Evolutionary conservation across 2,113 vertebrate genomes (phyloP).

Genomic region (Vidua macroura): DNA sequence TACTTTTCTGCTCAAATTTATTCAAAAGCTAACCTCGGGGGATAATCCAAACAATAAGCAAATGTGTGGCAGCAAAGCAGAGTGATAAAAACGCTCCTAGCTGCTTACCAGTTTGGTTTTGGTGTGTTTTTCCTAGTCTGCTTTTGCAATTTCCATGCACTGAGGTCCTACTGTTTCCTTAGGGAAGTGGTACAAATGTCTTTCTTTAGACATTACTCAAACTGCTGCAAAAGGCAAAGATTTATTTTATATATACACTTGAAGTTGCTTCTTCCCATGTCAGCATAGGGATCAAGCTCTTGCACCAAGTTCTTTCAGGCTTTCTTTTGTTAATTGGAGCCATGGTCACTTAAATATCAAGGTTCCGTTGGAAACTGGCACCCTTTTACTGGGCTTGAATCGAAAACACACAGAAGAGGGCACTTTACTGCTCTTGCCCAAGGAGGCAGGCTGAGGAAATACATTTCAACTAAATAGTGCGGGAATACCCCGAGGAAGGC

Average conservation of each 20-base stretch:
- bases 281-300: fast-evolving
- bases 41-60: not conserved
- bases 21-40: not conserved
- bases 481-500: not conserved
- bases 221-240: not conserved
- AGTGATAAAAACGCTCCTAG: not conserved
- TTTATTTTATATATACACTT: fast-evolving
- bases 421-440: not conserved
- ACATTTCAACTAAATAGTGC: not conserved
- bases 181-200: not conserved
- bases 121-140: not conserved
- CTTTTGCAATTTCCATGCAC: not conserved
- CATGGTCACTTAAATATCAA: not conserved
- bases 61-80: not conserved
- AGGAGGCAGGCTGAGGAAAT: not conserved
- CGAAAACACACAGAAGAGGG: not conserved
- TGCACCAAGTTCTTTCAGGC: not conserved
- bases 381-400: not conserved
- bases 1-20: not conserved
- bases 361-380: not conserved
- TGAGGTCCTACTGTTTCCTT: not conserved
- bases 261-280: not conserved
- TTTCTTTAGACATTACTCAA: not conserved
- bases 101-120: not conserved
- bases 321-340: not conserved